Conservation (phyloP, 2,797 vertebrate genomes). For the Potorous gilbertii region DNA sequence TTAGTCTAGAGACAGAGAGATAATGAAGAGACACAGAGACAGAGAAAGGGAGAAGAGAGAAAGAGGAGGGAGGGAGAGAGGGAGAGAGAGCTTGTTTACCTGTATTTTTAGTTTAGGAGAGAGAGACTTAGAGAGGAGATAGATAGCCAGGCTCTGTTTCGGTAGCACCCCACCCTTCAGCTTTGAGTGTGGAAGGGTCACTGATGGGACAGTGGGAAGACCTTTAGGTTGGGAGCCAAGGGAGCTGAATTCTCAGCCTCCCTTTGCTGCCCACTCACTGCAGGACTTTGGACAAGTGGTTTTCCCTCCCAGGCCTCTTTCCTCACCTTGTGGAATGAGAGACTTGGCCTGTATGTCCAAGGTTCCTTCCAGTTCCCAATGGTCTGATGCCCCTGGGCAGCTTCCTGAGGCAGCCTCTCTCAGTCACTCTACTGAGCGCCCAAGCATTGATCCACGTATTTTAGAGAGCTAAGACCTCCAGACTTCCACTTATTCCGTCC, state of each 20-base stretch:
- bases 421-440: accelerated
- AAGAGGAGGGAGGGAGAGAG: neutral
- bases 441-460: accelerated
- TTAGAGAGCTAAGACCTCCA: accelerated
- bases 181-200: neutral
- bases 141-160: neutral
- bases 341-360: neutral
- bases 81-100: neutral
- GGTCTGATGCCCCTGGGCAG: neutral
- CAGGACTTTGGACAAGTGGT: neutral
- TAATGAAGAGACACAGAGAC: too few relatives aligned
- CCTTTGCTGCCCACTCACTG: neutral
- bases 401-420: neutral
- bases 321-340: neutral
- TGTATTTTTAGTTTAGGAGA: too few relatives aligned
- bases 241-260: neutral
- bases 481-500: neutral
- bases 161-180: neutral
- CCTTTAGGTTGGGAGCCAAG: neutral
- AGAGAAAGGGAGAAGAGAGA: neutral
- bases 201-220: neutral
- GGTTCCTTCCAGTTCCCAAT: neutral
- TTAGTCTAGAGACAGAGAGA: neutral
- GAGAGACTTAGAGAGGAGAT: neutral
- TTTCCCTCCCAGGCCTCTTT: neutral